Conservation (phyloP, 2,797 vertebrate species). For the Carapus acus region DNA sequence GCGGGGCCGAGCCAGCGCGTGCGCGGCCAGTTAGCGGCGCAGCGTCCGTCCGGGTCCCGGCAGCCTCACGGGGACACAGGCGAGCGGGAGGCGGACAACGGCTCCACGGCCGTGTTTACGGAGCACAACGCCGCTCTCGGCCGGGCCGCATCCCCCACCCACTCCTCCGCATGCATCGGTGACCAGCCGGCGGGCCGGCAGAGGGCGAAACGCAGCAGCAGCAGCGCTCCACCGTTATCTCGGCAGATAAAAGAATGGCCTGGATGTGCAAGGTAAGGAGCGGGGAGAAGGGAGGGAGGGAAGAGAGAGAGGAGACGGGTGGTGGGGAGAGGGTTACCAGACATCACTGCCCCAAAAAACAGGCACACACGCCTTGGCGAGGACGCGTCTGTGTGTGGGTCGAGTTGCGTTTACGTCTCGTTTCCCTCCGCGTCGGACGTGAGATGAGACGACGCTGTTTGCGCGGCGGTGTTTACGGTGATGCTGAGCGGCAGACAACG, state of each 20-base stretch:
- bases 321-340: no score
- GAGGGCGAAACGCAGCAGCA: constrained; percentile 16
- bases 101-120: constrained; percentile 62
- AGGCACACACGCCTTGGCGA: not conserved
- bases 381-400: constrained; percentile 5
- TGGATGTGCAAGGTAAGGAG: constrained; percentile 92
- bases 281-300: no score
- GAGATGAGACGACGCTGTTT: constrained; percentile 10
- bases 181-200: not conserved
- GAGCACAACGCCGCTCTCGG: constrained; percentile 61
- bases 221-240: constrained; percentile 58
- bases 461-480: constrained; percentile 18
- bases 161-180: constrained; percentile 10
- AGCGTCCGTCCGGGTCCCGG: constrained; percentile 57
- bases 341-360: not conserved
- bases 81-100: constrained; percentile 74
- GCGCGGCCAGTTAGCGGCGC: constrained; percentile 71
- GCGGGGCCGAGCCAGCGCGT: constrained; percentile 66
- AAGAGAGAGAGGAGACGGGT: no score
- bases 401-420: no score
- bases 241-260: constrained; percentile 83
- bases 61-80: constrained; percentile 50
- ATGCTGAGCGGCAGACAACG: constrained; percentile 22
- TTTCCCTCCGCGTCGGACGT: constrained; percentile 16
- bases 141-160: constrained; percentile 57